These are phyloP conservation scores for Drosophila paucipuncta DNA, from an alignment of 2,888 invertebrate species.

Conservation along the genomic window DNA sequence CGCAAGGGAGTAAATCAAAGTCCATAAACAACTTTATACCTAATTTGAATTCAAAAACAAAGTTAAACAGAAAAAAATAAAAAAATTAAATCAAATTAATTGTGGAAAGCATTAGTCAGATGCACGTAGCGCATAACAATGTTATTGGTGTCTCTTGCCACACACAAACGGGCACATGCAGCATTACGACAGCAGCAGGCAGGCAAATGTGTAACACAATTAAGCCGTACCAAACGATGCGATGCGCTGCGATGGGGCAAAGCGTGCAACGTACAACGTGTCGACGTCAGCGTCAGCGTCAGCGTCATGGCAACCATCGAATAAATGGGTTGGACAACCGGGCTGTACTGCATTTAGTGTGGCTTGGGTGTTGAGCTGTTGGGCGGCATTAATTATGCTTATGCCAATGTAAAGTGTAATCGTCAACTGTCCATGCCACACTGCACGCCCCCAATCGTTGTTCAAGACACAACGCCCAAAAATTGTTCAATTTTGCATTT, in stretches of 20 bases:
- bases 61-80: neutral
- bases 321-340: neutral
- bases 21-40: neutral
- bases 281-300: neutral
- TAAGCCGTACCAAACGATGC: slow-evolving; percentile 42
- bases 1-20: neutral
- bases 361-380: slow-evolving; percentile 1
- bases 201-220: slow-evolving; percentile 59
- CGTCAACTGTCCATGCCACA: slow-evolving; percentile 6
- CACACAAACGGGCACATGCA: slow-evolving; percentile 10
- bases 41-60: neutral
- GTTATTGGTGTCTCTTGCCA: slow-evolving; percentile 1
- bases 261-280: neutral
- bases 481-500: slow-evolving; percentile 70
- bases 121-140: slow-evolving; percentile 2
- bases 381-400: slow-evolving; percentile 39
- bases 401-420: slow-evolving; percentile 7
- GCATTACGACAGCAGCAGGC: slow-evolving; percentile 53
- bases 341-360: slow-evolving; percentile 2
- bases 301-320: slow-evolving; percentile 3
- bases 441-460: neutral
- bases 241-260: slow-evolving; percentile 2
- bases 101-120: neutral
- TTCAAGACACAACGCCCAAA: slow-evolving; percentile 37
- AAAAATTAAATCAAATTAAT: neutral